A percentile compares a stretch with the other conserved stretches of the same genome.
Conservation (phyloP, 2,888 invertebrate genomes). For the Busseola fusca region DNA sequence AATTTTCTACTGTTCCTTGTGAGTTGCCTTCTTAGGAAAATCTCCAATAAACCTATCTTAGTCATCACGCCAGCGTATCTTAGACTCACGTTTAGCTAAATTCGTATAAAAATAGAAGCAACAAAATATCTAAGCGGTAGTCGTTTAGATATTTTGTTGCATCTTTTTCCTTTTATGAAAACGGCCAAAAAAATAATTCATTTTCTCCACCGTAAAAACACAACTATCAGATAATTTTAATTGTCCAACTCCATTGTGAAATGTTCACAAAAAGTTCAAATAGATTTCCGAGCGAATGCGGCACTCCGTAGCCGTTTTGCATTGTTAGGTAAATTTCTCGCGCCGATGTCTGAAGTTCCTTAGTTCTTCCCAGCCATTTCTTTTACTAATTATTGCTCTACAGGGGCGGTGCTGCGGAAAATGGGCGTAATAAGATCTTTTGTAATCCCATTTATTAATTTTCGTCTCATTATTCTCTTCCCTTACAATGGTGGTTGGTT, state of each 20-base stretch:
- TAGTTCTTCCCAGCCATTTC: conserved; percentile 70
- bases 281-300: conserved; percentile 42
- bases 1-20: neutral
- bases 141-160: too few relatives aligned
- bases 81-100: neutral
- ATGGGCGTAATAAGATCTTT: conserved; percentile 84
- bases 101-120: neutral
- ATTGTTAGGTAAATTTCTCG: conserved; percentile 57
- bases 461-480: conserved; percentile 70
- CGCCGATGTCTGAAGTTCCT: conserved; percentile 57
- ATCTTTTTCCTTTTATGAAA: neutral
- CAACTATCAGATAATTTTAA: conserved; percentile 54
- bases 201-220: conserved; percentile 24
- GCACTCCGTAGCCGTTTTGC: conserved; percentile 38
- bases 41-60: neutral
- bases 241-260: conserved; percentile 41
- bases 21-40: neutral
- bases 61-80: neutral
- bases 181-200: neutral
- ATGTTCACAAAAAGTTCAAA: conserved; percentile 49
- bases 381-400: conserved; percentile 80
- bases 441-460: conserved; percentile 77
- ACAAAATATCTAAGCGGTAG: too few relatives aligned
- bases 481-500: conserved; percentile 67
- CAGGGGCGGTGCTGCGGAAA: conserved; percentile 76